These are phyloP conservation scores for Oreohelix idahoensis DNA, from an alignment of 1,140 invertebrate genomes.

Conservation along the genomic window DNA sequence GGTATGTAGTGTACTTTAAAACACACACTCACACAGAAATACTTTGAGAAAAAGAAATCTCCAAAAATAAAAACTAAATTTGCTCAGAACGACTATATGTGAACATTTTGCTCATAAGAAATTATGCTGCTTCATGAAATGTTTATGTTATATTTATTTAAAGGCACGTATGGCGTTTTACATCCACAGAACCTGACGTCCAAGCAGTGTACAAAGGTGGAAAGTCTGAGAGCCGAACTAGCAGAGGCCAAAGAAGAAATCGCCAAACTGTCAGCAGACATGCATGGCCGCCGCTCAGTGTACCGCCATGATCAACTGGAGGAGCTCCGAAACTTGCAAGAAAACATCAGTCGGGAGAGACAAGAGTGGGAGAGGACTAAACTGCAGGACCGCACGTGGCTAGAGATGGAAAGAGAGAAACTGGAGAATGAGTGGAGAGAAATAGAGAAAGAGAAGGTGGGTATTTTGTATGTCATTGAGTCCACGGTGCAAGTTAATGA, in stretches of 20 bases:
- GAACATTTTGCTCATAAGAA: too few relatives aligned
- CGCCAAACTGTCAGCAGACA: constrained; percentile 62
- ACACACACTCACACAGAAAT: too few relatives aligned
- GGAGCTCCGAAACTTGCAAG: constrained; percentile 66
- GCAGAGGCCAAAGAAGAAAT: constrained; percentile 66
- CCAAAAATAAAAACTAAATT: too few relatives aligned
- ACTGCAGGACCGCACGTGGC: constrained; percentile 45
- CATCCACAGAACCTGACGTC: constrained; percentile 53
- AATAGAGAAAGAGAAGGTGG: constrained; percentile 59
- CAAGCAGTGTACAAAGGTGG: constrained; percentile 61
- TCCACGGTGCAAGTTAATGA: too few relatives aligned
- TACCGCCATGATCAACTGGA: constrained; percentile 64
- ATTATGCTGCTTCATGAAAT: too few relatives aligned
- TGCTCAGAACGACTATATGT: too few relatives aligned
- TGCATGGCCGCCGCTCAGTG: constrained; percentile 56
- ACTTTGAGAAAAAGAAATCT: too few relatives aligned
- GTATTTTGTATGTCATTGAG: neutral
- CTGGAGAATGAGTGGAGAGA: constrained; percentile 53
- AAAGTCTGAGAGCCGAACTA: constrained; percentile 62
- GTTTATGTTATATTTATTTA: too few relatives aligned
- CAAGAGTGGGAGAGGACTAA: constrained; percentile 58
- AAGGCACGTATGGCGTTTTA: too few relatives aligned
- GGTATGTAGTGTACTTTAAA: too few relatives aligned
- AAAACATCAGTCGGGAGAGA: constrained; percentile 59
- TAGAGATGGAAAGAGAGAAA: constrained; percentile 51